Conservation (phyloP, 2,113 vertebrate species). For the Coturnix japonica region DNA sequence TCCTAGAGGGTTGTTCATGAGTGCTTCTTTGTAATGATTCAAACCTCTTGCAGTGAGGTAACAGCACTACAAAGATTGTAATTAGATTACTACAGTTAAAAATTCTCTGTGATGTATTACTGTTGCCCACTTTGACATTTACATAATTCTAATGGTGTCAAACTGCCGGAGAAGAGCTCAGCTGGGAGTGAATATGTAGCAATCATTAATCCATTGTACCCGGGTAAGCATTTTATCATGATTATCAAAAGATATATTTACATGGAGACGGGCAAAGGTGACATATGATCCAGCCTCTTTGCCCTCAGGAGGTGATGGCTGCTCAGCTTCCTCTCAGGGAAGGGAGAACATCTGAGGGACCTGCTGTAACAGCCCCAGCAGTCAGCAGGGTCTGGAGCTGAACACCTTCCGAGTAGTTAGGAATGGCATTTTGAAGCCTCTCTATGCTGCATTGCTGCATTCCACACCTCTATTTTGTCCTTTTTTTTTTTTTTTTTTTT, state of each 20-base stretch:
- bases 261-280: background rate
- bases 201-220: background rate
- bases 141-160: slow-evolving; percentile 2
- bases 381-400: background rate
- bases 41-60: background rate
- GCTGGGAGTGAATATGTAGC: background rate
- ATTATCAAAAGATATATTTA: background rate
- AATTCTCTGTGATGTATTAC: background rate
- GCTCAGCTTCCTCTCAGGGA: background rate
- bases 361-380: background rate
- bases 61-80: background rate
- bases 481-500: background rate
- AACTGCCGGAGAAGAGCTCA: background rate
- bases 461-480: background rate
- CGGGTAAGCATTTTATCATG: background rate
- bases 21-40: background rate
- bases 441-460: background rate
- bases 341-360: background rate
- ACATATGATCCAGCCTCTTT: background rate
- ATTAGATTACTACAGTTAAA: background rate
- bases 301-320: background rate
- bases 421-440: background rate
- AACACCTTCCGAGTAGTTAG: background rate
- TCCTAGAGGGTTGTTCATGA: background rate
- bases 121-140: background rate